phyloP scores from a whole-genome alignment of 2,797 vertebrate genomes.

The Xenops minutus region DNA sequence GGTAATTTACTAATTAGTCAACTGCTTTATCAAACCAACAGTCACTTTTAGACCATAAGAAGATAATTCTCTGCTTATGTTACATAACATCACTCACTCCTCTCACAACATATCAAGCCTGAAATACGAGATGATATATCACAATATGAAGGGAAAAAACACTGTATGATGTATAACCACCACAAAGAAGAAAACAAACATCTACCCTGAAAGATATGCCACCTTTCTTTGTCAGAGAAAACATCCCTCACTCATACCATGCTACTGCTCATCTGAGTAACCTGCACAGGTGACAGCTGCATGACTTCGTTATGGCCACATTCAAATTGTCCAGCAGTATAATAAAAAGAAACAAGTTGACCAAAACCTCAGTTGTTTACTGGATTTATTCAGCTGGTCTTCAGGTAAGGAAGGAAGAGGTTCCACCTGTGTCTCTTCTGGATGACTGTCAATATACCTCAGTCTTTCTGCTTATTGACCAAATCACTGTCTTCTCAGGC shows the following conservation, averaged over 20 bases:
- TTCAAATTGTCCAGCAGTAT: not conserved
- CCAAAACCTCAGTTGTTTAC: not conserved
- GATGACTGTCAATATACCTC: not conserved
- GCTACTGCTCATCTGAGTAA: not conserved
- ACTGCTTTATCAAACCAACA: slow-evolving; percentile 71
- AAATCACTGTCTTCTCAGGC: not conserved
- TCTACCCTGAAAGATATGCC: not conserved
- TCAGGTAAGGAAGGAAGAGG: not conserved
- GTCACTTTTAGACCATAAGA: slow-evolving; percentile 49
- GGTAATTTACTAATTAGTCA: slow-evolving; percentile 81
- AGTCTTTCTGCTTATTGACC: not conserved
- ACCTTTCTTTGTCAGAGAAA: not conserved
- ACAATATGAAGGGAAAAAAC: slow-evolving; percentile 22
- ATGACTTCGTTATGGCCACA: accelerated
- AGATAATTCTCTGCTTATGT: slow-evolving; percentile 53
- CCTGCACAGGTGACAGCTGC: not conserved
- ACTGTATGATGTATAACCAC: slow-evolving; percentile 29
- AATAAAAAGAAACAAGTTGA: not conserved
- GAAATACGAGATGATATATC: slow-evolving; percentile 41
- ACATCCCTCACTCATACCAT: not conserved
- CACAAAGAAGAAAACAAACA: not conserved
- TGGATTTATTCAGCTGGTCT: not conserved
- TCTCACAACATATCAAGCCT: slow-evolving; percentile 27
- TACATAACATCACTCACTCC: slow-evolving; percentile 60
- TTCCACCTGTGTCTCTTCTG: not conserved